Base-by-base conservation (phyloP, 92 coral and sea anemone genomes). In the Phymanthus crucifer region DNA sequence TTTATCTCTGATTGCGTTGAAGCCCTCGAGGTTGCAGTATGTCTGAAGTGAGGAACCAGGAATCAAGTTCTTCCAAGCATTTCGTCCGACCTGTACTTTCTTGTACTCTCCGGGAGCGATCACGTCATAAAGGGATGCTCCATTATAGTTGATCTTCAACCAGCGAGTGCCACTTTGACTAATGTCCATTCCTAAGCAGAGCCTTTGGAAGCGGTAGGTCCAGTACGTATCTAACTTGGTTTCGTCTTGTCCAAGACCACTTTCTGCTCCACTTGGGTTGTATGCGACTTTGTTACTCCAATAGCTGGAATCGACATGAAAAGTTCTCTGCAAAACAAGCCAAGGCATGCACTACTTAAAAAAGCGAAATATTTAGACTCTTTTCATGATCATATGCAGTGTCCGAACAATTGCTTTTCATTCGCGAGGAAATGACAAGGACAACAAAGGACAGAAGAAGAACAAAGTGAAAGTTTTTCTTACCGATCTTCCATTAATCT, bases 401-500 rank as follows among this genome's bases (percentile, higher is more conserved):
- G n/a, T n/a, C n/a, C n/a, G n/a, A n/a, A n/a, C n/a, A n/a, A n/a
- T n/a, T n/a, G n/a, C n/a, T n/a, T n/a, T n/a, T n/a, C n/a, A n/a
- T n/a, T n/a, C n/a, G n/a, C n/a, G n/a, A n/a, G n/a, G n/a, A n/a
- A n/a, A n/a, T n/a, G n/a, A n/a, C n/a, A n/a, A n/a, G n/a, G n/a
- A n/a, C n/a, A n/a, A n/a, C n/a, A n/a, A n/a, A n/a, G n/a, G n/a
- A n/a, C n/a, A n/a, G n/a, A n/a, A n/a, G n/a, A n/a, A n/a, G n/a
- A n/a, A n/a, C n/a, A n/a, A n/a, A n/a, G n/a, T n/a, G n/a, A n/a
- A n/a, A n/a, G n/a, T 43, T 43, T 14, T 5, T 17, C 48, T 83
- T 65, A 83, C 86, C 71, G 80, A 76, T 48, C 56, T 74, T 79
- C 87, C 87, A 48, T 83, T 79, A 45, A 79, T 79, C 65, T 83